A percentile compares a stretch with the other conserved stretches of the same genome.
These are phyloP conservation scores for Etheostoma cragini DNA, from an alignment of 2,113 vertebrate genomes.

Conservation along the genomic window DNA sequence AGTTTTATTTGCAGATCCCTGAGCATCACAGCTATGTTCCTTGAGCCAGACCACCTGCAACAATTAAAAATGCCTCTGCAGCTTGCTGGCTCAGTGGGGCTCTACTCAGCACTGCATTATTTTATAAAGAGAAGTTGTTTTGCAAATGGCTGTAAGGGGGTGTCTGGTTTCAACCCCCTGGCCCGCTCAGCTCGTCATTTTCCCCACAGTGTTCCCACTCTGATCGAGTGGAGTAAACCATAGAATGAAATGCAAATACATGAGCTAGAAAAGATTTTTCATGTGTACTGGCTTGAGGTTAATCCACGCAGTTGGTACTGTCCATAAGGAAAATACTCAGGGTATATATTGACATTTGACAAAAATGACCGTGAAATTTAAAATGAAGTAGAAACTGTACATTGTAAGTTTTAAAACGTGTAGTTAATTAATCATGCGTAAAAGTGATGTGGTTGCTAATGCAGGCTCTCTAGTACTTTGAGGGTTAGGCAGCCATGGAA, in stretches of 20 bases:
- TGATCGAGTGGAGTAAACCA: slow-evolving; percentile 29
- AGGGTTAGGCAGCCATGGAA: neutral
- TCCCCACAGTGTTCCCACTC: slow-evolving; percentile 43
- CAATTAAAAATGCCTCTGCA: slow-evolving; percentile 76
- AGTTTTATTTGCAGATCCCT: slow-evolving; percentile 81
- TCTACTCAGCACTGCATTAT: slow-evolving; percentile 67
- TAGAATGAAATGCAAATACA: slow-evolving; percentile 3
- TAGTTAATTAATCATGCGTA: neutral
- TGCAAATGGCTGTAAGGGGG: slow-evolving; percentile 63
- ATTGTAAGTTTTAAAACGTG: neutral
- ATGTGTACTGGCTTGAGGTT: neutral
- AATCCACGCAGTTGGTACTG: neutral
- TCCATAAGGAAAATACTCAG: neutral
- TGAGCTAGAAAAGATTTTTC: neutral
- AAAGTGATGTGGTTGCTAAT: neutral
- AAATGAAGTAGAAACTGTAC: neutral
- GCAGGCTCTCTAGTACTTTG: neutral
- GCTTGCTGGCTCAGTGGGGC: slow-evolving; percentile 67
- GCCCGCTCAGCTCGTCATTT: slow-evolving; percentile 1
- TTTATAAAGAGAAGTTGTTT: slow-evolving; percentile 67
- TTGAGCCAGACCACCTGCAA: slow-evolving; percentile 80
- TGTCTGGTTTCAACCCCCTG: slow-evolving; percentile 56
- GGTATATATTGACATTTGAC: neutral
- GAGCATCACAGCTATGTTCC: slow-evolving; percentile 75
- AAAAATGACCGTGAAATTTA: neutral